phyloP scores from a whole-genome alignment of 2,797 vertebrate genomes.

The Anas bahamensis region DNA sequence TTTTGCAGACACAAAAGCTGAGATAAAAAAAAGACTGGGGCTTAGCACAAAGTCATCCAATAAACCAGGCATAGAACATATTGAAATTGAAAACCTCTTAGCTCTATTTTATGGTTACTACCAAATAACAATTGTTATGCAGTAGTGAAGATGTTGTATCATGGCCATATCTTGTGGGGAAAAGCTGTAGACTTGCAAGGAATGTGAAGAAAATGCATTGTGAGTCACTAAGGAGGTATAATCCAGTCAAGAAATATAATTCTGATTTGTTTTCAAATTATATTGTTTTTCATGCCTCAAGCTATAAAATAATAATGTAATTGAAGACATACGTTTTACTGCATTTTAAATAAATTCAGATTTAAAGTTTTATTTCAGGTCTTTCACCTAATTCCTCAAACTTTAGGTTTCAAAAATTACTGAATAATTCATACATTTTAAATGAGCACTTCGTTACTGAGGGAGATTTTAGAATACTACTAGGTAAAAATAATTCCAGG shows the following conservation, averaged over 20 bases:
- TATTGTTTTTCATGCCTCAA: slow-evolving; percentile 57
- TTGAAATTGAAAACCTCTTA: neutral
- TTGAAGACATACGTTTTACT: slow-evolving; percentile 54
- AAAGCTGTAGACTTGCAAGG: neutral
- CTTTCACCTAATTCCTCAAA: slow-evolving; percentile 45
- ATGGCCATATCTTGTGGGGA: neutral
- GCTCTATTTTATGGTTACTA: neutral
- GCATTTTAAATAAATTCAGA: slow-evolving; percentile 49
- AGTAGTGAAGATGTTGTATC: neutral
- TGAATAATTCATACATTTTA: slow-evolving; percentile 68
- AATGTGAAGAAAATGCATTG: slow-evolving; percentile 20
- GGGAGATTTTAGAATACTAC: slow-evolving; percentile 1
- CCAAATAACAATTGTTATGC: neutral
- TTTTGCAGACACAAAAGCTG: neutral
- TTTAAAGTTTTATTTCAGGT: slow-evolving; percentile 54
- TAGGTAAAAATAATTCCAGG: slow-evolving; percentile 44
- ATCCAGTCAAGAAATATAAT: slow-evolving; percentile 35
- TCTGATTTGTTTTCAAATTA: slow-evolving; percentile 60
- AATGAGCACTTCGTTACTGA: slow-evolving; percentile 36
- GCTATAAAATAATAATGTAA: slow-evolving; percentile 69
- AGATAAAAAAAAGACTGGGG: neutral
- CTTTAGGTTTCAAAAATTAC: slow-evolving; percentile 41
- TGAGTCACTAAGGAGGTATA: slow-evolving; percentile 40
- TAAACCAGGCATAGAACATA: neutral
- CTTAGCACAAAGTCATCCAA: neutral